These are phyloP conservation scores for Nephrotoma flavescens DNA, from an alignment of 2,888 invertebrate species.

Conservation along the genomic window DNA sequence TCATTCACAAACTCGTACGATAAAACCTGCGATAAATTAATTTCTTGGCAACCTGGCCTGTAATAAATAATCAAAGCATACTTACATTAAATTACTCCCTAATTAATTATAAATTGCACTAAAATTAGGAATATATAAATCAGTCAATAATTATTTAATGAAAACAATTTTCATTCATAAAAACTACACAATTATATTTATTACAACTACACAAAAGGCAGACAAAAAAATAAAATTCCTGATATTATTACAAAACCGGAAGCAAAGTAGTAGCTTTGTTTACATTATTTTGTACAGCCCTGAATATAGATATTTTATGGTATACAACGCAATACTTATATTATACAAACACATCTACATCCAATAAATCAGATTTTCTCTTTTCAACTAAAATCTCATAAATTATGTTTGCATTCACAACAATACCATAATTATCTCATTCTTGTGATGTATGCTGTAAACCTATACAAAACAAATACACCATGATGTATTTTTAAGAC, in stretches of 20 bases:
- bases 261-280: neutral
- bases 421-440: neutral
- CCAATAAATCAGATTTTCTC: neutral
- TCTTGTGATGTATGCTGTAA: neutral
- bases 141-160: neutral
- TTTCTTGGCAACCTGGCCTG: too few species aligned
- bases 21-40: too few species aligned
- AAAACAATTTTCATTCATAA: neutral
- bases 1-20: too few species aligned
- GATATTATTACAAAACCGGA: neutral
- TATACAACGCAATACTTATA: neutral
- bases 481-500: neutral
- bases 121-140: neutral
- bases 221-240: neutral
- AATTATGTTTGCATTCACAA: neutral
- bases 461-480: neutral
- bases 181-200: neutral
- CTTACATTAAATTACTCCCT: neutral
- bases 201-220: neutral
- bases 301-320: neutral
- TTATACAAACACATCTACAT: neutral
- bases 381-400: neutral
- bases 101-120: neutral
- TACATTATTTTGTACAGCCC: neutral
- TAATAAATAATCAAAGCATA: neutral